A percentile compares a stretch with the other conserved stretches of the same genome.
These are phyloP conservation scores for Ciconia maguari DNA, from an alignment of 2,113 vertebrate genomes.

Conservation along the genomic window DNA sequence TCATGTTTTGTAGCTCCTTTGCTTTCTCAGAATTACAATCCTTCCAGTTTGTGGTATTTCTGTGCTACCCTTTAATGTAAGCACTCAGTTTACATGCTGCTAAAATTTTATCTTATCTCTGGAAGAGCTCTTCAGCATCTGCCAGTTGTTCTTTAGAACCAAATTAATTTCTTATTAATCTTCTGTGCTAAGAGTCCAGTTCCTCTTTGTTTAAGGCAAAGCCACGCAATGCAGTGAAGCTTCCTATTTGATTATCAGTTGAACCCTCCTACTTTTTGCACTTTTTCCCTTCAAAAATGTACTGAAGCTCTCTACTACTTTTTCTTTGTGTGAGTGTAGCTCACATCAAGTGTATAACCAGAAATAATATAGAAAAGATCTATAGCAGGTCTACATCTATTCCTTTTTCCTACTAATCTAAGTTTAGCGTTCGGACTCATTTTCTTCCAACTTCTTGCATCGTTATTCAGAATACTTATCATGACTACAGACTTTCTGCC, in stretches of 20 bases:
- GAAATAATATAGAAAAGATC: neutral
- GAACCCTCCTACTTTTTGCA: neutral
- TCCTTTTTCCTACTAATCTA: neutral
- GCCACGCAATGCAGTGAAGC: rapidly evolving
- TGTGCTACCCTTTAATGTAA: neutral
- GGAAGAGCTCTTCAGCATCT: neutral
- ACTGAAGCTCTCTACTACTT: neutral
- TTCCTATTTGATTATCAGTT: neutral
- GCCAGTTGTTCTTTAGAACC: neutral
- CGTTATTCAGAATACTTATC: neutral
- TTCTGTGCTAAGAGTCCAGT: neutral
- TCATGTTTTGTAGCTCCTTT: neutral
- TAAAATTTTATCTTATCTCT: neutral
- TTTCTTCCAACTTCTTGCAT: neutral
- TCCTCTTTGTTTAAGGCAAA: neutral
- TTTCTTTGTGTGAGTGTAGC: neutral
- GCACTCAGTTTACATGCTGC: neutral
- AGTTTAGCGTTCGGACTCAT: neutral
- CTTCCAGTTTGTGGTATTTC: neutral
- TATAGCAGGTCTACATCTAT: neutral
- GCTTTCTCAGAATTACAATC: neutral
- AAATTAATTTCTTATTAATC: neutral
- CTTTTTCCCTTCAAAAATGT: neutral
- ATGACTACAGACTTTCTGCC: neutral
- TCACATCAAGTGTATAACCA: neutral